Conservation (phyloP, 2,113 vertebrate genomes). For the Octodon degus region DNA sequence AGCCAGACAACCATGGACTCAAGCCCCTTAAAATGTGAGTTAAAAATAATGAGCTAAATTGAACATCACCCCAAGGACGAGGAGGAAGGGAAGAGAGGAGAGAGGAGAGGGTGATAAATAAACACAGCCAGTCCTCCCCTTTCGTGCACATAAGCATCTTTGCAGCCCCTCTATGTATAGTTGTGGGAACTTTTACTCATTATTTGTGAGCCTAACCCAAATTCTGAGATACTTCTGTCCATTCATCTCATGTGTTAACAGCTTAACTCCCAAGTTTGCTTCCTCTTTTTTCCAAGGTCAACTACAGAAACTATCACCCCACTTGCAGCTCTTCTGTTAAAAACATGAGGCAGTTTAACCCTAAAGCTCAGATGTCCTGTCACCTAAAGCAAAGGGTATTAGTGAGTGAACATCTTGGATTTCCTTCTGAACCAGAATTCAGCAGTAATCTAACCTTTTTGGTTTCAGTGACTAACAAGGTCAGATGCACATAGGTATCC, state of each 20-base stretch:
- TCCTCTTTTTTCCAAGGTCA: background rate
- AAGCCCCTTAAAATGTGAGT: background rate
- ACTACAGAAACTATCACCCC: background rate
- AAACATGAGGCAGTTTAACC: slow-evolving; percentile 15
- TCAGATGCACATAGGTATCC: background rate
- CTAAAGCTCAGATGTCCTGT: slow-evolving; percentile 9
- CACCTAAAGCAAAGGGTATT: background rate
- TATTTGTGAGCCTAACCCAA: background rate
- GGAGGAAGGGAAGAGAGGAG: background rate
- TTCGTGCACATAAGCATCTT: background rate
- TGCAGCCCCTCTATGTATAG: background rate
- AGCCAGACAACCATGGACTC: background rate
- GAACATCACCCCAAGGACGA: background rate
- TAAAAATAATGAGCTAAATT: background rate
- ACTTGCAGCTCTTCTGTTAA: background rate
- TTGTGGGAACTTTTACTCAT: background rate
- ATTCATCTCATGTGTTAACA: background rate
- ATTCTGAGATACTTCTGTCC: background rate
- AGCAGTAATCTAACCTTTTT: background rate
- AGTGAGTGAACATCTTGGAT: background rate
- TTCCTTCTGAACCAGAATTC: background rate
- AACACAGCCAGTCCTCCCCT: background rate
- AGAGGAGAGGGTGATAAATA: background rate
- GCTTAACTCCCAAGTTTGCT: background rate
- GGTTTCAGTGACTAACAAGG: background rate